Percentiles rank a stretch among this genome's conserved stretches.
These are phyloP conservation scores for Loripinus fragilis DNA, from an alignment of 2,888 invertebrate species.

Conservation along the genomic window DNA sequence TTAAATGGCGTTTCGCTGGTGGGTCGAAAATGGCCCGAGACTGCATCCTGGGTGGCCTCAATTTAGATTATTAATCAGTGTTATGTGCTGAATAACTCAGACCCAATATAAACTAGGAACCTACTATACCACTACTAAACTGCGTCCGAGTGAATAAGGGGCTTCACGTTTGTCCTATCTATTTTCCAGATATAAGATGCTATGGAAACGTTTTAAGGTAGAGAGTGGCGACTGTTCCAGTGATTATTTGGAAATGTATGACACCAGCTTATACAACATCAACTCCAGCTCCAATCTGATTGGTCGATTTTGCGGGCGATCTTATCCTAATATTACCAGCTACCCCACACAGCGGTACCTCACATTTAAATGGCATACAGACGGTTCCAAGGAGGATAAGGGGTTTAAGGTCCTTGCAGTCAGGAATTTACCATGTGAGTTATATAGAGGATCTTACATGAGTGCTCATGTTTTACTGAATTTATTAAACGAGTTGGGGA, in stretches of 20 bases:
- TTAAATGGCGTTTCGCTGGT: too few relatives aligned
- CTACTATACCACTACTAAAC: too few relatives aligned
- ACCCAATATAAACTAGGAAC: too few relatives aligned
- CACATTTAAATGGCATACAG: conserved; percentile 54
- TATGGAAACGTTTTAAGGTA: conserved; percentile 56
- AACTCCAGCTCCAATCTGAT: conserved; percentile 16
- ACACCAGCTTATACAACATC: conserved; percentile 35
- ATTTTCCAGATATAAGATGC: conserved; percentile 50
- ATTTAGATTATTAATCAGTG: too few relatives aligned
- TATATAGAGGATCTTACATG: too few relatives aligned
- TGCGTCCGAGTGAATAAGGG: too few relatives aligned
- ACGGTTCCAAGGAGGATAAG: conserved; percentile 38
- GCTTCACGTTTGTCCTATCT: too few relatives aligned
- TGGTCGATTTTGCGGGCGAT: conserved; percentile 55
- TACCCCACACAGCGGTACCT: conserved; percentile 48
- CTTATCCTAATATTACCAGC: conserved; percentile 37
- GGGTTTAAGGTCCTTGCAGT: conserved; percentile 61
- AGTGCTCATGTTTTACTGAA: too few relatives aligned
- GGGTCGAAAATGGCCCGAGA: too few relatives aligned
- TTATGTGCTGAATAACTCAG: too few relatives aligned
- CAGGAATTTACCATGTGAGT: conserved; percentile 61
- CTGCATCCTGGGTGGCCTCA: too few relatives aligned
- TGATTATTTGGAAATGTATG: conserved; percentile 58
- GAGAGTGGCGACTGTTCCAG: conserved; percentile 49
- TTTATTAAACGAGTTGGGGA: too few relatives aligned